Evolutionary conservation across 2,797 vertebrate species (phyloP).

Genomic region (Clamator glandarius): DNA sequence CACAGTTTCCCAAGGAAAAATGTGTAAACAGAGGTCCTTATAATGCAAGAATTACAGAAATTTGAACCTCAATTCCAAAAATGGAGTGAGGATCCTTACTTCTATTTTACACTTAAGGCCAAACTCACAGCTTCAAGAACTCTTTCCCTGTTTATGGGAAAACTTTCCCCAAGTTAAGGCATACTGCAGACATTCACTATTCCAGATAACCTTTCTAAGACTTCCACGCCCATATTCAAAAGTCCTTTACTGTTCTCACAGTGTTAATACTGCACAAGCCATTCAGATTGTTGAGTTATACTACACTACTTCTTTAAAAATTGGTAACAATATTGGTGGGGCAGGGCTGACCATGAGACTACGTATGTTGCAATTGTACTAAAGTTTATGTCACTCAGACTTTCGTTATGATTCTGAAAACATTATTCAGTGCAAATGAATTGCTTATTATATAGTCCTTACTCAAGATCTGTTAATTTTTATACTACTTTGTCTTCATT

Average conservation of each 20-base stretch:
- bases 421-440: background rate
- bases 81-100: background rate
- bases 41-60: no score
- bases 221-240: background rate
- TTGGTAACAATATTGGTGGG: background rate
- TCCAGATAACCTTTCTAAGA: background rate
- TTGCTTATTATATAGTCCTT: background rate
- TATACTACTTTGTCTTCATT: background rate
- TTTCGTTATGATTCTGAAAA: background rate
- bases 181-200: background rate
- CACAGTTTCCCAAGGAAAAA: no score
- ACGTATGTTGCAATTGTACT: background rate
- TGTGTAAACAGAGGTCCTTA: no score
- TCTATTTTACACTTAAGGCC: background rate
- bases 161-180: background rate
- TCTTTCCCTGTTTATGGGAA: background rate
- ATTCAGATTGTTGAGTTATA: background rate
- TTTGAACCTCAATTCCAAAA: no score
- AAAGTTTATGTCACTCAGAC: background rate
- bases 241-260: background rate
- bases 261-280: background rate
- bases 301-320: background rate
- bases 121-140: background rate
- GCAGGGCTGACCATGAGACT: background rate
- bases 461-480: background rate